Evolutionary conservation across 2,797 vertebrate species (phyloP).

Genomic region (Otolemur crassicaudatus): DNA sequence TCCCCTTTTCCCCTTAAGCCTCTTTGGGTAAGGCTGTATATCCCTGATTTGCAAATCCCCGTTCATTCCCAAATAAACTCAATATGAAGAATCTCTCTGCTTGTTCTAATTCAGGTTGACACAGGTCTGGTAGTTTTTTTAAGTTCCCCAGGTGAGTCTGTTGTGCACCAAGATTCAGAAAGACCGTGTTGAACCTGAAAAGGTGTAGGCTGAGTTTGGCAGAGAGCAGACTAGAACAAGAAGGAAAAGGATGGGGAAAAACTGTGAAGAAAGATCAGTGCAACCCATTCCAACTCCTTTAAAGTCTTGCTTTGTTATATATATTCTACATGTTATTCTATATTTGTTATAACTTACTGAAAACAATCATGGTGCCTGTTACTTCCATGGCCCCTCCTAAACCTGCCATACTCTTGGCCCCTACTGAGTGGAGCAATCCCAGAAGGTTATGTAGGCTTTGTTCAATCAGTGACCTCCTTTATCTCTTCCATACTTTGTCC

Average conservation of each 20-base stretch:
- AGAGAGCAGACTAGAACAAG: constrained; percentile 18
- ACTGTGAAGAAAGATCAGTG: neutral
- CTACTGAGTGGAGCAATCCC: neutral
- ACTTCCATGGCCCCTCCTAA: neutral
- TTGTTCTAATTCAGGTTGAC: neutral
- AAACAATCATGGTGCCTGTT: neutral
- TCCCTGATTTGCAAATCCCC: neutral
- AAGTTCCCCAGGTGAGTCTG: neutral
- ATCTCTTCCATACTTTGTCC: neutral
- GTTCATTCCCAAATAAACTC: neutral
- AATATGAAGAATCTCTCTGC: neutral
- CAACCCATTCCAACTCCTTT: neutral
- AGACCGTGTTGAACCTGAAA: neutral
- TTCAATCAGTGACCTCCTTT: neutral
- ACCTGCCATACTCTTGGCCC: neutral
- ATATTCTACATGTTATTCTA: neutral
- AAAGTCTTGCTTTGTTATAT: neutral
- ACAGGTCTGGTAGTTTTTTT: neutral
- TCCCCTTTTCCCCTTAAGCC: neutral
- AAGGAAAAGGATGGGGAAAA: neutral
- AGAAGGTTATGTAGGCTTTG: neutral
- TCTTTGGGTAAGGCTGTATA: neutral
- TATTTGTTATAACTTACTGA: neutral
- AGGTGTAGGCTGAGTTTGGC: neutral
- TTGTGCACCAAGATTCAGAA: neutral